Base-by-base conservation (phyloP, 2,888 invertebrate species). In the Arge pagana region DNA sequence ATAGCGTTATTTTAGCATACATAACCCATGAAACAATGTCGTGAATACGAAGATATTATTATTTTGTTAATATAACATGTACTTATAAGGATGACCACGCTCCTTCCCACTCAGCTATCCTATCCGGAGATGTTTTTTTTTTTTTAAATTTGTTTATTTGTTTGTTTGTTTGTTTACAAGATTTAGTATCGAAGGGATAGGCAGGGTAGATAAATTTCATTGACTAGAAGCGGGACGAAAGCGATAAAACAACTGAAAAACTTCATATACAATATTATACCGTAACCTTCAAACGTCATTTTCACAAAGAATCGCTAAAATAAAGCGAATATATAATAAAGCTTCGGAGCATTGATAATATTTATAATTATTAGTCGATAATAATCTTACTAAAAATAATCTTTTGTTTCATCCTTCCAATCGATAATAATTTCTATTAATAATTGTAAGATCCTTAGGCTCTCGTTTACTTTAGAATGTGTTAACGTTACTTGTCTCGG, bases 21-120 rank as follows among this genome's bases (percentile, higher is more conserved):
- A 45, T 45, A 45, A 45, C 45, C 33, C 33, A 45, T 45, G 45
- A 45, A 35, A 45, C 35, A 45, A 45, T 45, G 45, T 23, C 45
- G 45, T 45, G 11, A 45, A 15, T 45, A 45, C 24, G 45, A 45
- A 45, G 45, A 33, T 26, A 35, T 23, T 35, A 45, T 45, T 33
- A 33, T 35, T 31, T 43, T 31, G 13, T 31, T 43, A 33, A 45
- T 35, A 45, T 45, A 45, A 45, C 45, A 45, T 45, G 31, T 45
- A 45, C 45, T 45, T 33, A 45, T 45, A 23, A 45, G 31, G 23
- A 33, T 45, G 45, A 33, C 45, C 33, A 45, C 33, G 45, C 45
- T 45, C 45, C 45, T 45, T n/a, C 45, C 45, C 45, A 45, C 45
- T 35, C 35, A 23, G 35, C 45, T 45, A 45, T 42, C 18, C 8